Percentiles rank a stretch among this genome's conserved stretches.
Evolutionary conservation across 2,888 invertebrate genomes (phyloP).

Genomic region (Cataglyphis rosenhaueri): DNA sequence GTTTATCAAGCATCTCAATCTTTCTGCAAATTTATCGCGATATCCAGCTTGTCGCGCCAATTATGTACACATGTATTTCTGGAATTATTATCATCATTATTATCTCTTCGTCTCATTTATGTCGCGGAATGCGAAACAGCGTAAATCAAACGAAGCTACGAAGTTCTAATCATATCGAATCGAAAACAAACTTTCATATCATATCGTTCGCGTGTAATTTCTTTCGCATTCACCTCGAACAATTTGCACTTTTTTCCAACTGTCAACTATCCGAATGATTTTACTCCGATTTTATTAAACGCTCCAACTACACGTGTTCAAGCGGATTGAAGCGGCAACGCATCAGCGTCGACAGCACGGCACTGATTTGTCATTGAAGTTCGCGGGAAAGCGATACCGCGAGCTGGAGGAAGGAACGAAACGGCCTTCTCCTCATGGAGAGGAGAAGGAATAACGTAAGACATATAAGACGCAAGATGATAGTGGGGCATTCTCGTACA

Average conservation of each 20-base stretch:
- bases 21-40: slow-evolving; percentile 28
- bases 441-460: slow-evolving; percentile 57
- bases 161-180: neutral
- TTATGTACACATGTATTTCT: slow-evolving; percentile 6
- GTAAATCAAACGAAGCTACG: neutral
- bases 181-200: neutral
- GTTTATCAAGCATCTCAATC: slow-evolving; percentile 29
- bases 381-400: slow-evolving; percentile 64
- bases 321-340: neutral
- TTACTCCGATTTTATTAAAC: neutral
- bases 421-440: slow-evolving; percentile 43
- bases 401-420: slow-evolving; percentile 62
- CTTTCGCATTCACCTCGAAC: neutral
- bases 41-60: slow-evolving; percentile 6
- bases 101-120: neutral
- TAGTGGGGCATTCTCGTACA: slow-evolving; percentile 61
- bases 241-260: neutral
- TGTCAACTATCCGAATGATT: neutral
- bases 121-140: too few species aligned
- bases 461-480: slow-evolving; percentile 12
- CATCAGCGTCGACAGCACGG: slow-evolving; percentile 58
- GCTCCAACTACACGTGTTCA: slow-evolving; percentile 24
- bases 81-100: neutral
- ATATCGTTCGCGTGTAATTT: neutral
- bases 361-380: slow-evolving; percentile 74